Evolutionary conservation across 2,113 vertebrate genomes (phyloP), one percentile per base, ranked within the genome.

Genomic region (Candoia aspera): DNA sequence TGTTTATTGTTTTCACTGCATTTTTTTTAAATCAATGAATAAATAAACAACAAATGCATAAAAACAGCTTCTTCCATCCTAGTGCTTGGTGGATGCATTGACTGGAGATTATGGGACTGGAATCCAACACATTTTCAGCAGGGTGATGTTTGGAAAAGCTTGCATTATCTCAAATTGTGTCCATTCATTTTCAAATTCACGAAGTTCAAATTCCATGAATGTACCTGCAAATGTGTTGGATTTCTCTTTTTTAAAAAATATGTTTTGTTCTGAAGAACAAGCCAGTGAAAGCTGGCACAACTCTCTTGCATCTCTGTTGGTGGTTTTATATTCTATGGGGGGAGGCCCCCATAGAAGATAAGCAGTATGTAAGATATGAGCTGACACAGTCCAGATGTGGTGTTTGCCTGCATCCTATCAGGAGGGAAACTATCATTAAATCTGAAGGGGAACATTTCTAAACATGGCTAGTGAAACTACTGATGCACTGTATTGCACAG

Each of bases 311-410:
- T 64, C 84, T 53, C 46, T 58, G 26, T 68, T 26, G 42, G 12
- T n/a, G 62, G 21, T 46, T 9, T 64, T 21, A 24, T 59, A 57
- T 26, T 17, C 46, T 13, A 49, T 0, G 2, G 13, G 23, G 12
- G 11, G 1, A 33, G 11, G 54, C 24, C 26, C 42, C 15, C 29
- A 85, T 13, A 79, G 8, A 9, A 42, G 58, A 58, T 59, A 84
- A 83, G 64, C 64, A 88, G 54, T 10, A 2, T 49, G 26, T 46
- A 60, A 88, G 37, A 88, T 60, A 42, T 15, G 55, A 83, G 37
- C 49, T 60, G 86, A 60, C 55, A 88, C 10, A 12, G 12, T 92
- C 86, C 91, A 92, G 86, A 92, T 88, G 55, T 84, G 68, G n/a
- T 19, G 57, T 84, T 53, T 87, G 49, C 23, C 46, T 60, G 49